Evolutionary conservation across 2,797 vertebrate genomes (phyloP).

Genomic region (Hoplostethus atlanticus): DNA sequence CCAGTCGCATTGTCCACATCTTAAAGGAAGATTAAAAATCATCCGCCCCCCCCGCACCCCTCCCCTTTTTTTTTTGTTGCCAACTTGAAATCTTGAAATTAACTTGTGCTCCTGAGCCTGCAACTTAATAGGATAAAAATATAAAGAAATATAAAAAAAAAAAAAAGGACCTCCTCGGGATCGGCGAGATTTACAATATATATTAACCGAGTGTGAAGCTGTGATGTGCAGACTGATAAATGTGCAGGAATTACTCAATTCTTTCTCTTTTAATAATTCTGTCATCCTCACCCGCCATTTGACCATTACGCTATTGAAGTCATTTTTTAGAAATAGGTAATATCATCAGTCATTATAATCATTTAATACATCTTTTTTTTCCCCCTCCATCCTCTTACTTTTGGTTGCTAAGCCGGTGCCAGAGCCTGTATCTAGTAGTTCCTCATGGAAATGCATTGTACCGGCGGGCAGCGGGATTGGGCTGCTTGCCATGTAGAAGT

Average conservation of each 20-base stretch:
- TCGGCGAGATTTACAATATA: conserved; percentile 75
- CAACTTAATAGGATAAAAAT: conserved; percentile 77
- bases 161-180: conserved; percentile 55
- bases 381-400: conserved; percentile 53
- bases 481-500: conserved; percentile 69
- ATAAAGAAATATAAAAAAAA: conserved; percentile 67
- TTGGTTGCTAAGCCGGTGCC: conserved; percentile 63
- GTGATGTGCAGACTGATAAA: conserved; percentile 84
- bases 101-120: conserved; percentile 68
- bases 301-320: conserved; percentile 82
- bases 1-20: conserved; percentile 71
- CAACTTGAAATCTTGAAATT: conserved; percentile 73
- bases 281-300: conserved; percentile 80
- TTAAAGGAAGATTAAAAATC: conserved; percentile 72
- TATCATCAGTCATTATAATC: conserved; percentile 86
- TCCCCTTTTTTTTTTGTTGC: conserved; percentile 60
- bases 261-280: conserved; percentile 86
- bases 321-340: conserved; percentile 79
- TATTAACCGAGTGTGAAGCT: conserved; percentile 75
- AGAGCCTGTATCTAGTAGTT: conserved; percentile 64
- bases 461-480: conserved; percentile 50
- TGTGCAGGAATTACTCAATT: conserved; percentile 81
- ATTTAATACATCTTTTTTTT: conserved; percentile 85
- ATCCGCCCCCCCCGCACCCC: conserved; percentile 38
- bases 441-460: conserved; percentile 70